These are phyloP conservation scores for Drosophila insularis DNA, from an alignment of 1,140 invertebrate species.

Conservation along the genomic window DNA sequence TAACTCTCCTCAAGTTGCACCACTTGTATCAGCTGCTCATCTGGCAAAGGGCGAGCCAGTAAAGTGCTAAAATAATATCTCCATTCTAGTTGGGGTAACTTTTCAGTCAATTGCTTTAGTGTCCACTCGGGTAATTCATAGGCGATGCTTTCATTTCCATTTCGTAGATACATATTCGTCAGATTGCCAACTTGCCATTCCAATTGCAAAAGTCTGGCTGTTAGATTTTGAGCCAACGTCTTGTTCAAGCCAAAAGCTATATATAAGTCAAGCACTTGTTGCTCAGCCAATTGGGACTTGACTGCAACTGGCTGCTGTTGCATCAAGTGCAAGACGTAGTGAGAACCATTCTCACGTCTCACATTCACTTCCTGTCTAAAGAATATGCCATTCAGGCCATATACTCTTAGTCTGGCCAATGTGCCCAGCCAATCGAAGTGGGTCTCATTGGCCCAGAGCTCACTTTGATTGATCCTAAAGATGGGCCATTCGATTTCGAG, in stretches of 20 bases:
- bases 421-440: conserved; percentile 56
- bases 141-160: neutral
- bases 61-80: conserved; percentile 39
- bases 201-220: conserved; percentile 40
- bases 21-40: conserved; percentile 43
- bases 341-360: conserved; percentile 43
- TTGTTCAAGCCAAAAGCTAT: conserved; percentile 47
- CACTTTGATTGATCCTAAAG: conserved; percentile 42
- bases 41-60: conserved; percentile 10
- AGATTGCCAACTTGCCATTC: conserved; percentile 44
- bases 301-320: conserved; percentile 18
- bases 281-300: conserved; percentile 1
- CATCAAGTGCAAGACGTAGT: conserved; percentile 46
- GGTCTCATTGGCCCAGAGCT: conserved; percentile 45
- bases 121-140: conserved; percentile 26
- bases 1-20: conserved; percentile 31
- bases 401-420: conserved; percentile 42
- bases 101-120: conserved; percentile 34
- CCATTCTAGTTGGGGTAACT: conserved; percentile 54
- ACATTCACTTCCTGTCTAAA: conserved; percentile 57
- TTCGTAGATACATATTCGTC: conserved; percentile 13
- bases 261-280: conserved; percentile 41
- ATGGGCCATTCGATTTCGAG: conserved; percentile 59
- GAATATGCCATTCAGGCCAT: conserved; percentile 54
- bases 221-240: conserved; percentile 37